Conservation (phyloP, 2,113 vertebrate genomes). For the Microcebus jonahi region DNA sequence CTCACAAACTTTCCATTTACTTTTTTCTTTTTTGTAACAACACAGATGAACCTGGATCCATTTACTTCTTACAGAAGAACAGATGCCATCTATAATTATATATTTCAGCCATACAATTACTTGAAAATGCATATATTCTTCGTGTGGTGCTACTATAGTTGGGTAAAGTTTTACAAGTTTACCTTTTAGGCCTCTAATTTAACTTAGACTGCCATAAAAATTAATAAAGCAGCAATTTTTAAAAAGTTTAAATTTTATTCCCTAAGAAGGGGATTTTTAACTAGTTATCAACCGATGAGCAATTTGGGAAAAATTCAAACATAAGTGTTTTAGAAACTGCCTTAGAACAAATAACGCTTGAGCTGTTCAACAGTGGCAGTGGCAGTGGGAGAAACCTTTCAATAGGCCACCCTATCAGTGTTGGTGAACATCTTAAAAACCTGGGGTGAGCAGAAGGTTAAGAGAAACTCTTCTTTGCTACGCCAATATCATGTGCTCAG, state of each 20-base stretch:
- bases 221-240: neutral
- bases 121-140: neutral
- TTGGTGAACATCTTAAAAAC: no score
- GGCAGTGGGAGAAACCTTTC: rapidly evolving
- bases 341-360: neutral
- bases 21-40: neutral
- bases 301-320: neutral
- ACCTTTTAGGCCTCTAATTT: neutral
- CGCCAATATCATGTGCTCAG: no score
- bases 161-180: rapidly evolving
- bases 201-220: neutral
- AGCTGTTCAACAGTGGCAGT: no score
- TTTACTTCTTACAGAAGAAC: neutral
- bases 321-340: neutral
- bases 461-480: neutral
- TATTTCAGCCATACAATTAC: neutral
- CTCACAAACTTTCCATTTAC: neutral
- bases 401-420: no score
- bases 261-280: neutral
- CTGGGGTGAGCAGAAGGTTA: neutral
- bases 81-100: neutral
- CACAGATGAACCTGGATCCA: no score
- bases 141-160: neutral
- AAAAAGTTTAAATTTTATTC: neutral
- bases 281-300: neutral